phyloP scores from a whole-genome alignment of 2,113 vertebrate species.

The Chelonoidis abingdonii region DNA sequence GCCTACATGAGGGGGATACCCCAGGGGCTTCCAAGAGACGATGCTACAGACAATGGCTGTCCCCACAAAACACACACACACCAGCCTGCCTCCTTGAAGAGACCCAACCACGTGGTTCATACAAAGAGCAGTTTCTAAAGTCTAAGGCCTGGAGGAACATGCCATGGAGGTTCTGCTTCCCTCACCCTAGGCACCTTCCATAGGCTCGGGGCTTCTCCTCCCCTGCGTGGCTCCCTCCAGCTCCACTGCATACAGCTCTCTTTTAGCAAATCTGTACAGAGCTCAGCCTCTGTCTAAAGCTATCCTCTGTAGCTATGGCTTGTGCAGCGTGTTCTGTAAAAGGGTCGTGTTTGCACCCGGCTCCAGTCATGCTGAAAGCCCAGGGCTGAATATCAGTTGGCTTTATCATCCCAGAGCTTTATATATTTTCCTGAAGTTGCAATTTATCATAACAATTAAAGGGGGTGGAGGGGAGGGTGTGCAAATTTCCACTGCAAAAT shows the following conservation, averaged over 20 bases:
- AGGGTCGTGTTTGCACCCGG: not conserved
- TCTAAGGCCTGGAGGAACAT: not conserved
- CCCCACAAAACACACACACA: not conserved
- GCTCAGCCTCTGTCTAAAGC: not conserved
- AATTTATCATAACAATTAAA: slow-evolving; percentile 26
- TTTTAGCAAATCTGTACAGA: rapidly evolving
- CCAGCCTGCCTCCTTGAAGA: not conserved
- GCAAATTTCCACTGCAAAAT: not conserved
- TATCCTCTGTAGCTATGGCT: rapidly evolving
- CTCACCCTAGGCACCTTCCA: rapidly evolving
- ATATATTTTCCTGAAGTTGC: not conserved
- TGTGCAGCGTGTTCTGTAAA: rapidly evolving
- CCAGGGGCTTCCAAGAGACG: not conserved
- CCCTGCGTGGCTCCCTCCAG: not conserved
- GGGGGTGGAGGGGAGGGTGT: not conserved
- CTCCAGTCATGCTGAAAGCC: not conserved
- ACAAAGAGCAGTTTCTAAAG: not conserved
- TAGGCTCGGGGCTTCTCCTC: rapidly evolving
- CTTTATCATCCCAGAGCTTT: not conserved
- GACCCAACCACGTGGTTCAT: not conserved
- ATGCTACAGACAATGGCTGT: rapidly evolving
- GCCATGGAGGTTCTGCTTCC: rapidly evolving
- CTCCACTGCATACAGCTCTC: rapidly evolving
- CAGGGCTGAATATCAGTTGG: not conserved
- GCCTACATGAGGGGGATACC: not conserved